Base-by-base conservation (phyloP, 2,888 invertebrate species). In the Pollenia labialis region DNA sequence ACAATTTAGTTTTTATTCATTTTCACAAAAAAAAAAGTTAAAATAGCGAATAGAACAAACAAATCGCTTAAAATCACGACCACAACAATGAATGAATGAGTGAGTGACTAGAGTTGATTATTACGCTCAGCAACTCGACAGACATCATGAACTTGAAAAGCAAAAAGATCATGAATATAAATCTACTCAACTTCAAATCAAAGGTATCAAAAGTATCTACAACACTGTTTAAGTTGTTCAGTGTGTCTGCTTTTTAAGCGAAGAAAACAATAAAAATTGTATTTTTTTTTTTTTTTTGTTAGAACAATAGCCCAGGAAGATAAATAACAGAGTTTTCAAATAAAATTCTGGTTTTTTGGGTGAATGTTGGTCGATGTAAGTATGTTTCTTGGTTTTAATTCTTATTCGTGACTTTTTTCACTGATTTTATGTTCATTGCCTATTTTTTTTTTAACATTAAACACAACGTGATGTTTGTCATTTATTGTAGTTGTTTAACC, bases 11-110 rank as follows among this genome's bases (percentile, higher is more conserved):
- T 62, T 79, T 9, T n/a, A 10, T 48, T 60, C 12, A 42, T 69
- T 69, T 62, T 18, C 18, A 23, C 18, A 14, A 52, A 74, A 74
- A 46, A n/a, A n/a, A 48, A 46, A 42, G 23, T 58, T 18, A 56
- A 14, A 46, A 23, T 4, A 23, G 42, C 12, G n/a, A 71, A 74
- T 10, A 60, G 7, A 23, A 56, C 12, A 23, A 71, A 66, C 14
- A 60, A 68, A 75, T 71, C 64, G 50, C 64, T 83, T 56, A 18
- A 72, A 71, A 77, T 50, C 77, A 83, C 72, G 83, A 83, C 42
- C 71, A 72, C 71, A 84, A 18, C 11, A 69, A 50, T 81, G 50
- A 60, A 52, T 58, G 42, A 56, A 11, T 58, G 16, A 23, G 2
- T 23, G 23, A 40, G 2, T 23, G 23, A 40, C 23, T 48, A 56